Percentiles rank a stretch among this genome's conserved stretches.
These are phyloP conservation scores for Gymnocheta viridis DNA, from an alignment of 2,888 invertebrate genomes.

Conservation along the genomic window DNA sequence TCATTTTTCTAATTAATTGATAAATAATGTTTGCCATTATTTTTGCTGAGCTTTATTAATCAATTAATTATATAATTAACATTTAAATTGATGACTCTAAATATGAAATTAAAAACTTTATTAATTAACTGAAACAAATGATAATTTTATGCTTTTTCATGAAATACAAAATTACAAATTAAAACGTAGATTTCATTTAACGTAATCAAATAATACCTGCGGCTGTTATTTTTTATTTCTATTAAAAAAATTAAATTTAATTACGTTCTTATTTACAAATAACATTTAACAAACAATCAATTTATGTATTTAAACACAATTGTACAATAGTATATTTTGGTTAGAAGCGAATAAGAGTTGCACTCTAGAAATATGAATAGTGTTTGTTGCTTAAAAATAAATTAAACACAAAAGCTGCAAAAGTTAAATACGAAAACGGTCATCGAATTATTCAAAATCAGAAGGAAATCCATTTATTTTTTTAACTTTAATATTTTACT, in stretches of 20 bases:
- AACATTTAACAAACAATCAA: slow-evolving; percentile 6
- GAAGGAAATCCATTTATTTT: no score
- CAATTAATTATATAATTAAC: slow-evolving; percentile 19
- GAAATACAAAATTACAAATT: background rate
- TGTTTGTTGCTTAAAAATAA: no score
- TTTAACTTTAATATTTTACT: no score
- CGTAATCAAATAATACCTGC: slow-evolving; percentile 17
- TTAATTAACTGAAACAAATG: slow-evolving; percentile 1
- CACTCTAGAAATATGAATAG: background rate
- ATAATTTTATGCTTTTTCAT: background rate
- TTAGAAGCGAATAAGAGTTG: background rate
- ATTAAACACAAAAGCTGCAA: no score
- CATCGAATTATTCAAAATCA: no score
- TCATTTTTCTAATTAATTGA: slow-evolving; percentile 2
- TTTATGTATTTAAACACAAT: background rate
- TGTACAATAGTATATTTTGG: background rate
- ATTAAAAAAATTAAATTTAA: slow-evolving; percentile 43
- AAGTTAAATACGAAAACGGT: no score
- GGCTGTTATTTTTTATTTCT: background rate
- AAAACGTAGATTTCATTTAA: slow-evolving; percentile 10
- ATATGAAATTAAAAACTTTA: background rate
- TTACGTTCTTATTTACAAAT: slow-evolving; percentile 24
- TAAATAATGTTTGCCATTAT: background rate
- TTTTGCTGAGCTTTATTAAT: background rate
- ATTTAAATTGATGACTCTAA: slow-evolving; percentile 16